A percentile compares a stretch with the other conserved stretches of the same genome.
Conservation (phyloP, 2,888 invertebrate species). For the Dendrolimus houi region DNA sequence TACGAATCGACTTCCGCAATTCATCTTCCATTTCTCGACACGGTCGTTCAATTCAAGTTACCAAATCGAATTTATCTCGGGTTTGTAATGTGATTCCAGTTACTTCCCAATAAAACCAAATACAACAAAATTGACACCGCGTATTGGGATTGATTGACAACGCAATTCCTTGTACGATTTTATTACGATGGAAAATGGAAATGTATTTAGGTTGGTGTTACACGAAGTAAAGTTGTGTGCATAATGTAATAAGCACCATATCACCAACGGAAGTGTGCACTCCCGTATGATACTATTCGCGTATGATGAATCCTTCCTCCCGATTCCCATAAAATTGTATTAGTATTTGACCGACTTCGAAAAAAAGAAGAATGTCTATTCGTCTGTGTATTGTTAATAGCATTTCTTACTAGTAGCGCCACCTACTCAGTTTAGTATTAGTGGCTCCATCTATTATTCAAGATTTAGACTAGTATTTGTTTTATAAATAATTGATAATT, state of each 20-base stretch:
- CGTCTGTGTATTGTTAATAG: too few relatives aligned
- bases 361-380: too few relatives aligned
- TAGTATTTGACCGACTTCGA: too few relatives aligned
- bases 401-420: too few relatives aligned
- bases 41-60: not conserved
- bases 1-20: not conserved
- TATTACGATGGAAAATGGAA: constrained; percentile 1
- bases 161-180: not conserved
- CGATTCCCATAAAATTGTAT: too few relatives aligned
- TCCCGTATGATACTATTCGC: too few relatives aligned
- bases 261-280: too few relatives aligned
- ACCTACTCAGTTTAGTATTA: too few relatives aligned
- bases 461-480: too few relatives aligned
- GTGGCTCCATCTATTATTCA: too few relatives aligned
- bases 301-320: too few relatives aligned
- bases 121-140: constrained; percentile 1
- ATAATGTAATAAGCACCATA: not conserved
- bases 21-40: not conserved
- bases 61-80: not conserved
- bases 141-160: constrained; percentile 2
- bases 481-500: too few relatives aligned
- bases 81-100: not conserved
- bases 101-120: not conserved
- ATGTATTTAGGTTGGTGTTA: not conserved
- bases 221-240: not conserved